These are phyloP conservation scores for Hipparchia sbordonii DNA, from an alignment of 2,888 invertebrate species.

Conservation along the genomic window DNA sequence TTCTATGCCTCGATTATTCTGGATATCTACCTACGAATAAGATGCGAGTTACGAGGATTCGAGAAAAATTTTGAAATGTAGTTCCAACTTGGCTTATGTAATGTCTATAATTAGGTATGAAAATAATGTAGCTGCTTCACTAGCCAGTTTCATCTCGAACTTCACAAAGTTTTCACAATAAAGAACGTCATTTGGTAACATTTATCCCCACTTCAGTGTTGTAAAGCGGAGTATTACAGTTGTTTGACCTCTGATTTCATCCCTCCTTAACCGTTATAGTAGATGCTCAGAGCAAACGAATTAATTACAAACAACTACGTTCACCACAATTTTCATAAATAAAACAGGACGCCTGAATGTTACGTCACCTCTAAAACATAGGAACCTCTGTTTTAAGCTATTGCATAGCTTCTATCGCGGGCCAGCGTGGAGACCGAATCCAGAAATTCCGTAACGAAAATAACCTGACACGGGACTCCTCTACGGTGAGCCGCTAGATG, in stretches of 20 bases:
- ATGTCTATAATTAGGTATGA: too few relatives aligned
- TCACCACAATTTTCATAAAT: not conserved
- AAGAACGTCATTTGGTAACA: not conserved
- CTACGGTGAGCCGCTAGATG: too few relatives aligned
- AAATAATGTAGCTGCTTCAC: not conserved
- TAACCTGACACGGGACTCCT: too few relatives aligned
- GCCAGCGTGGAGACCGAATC: too few relatives aligned
- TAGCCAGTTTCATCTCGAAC: not conserved
- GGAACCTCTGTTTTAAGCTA: too few relatives aligned
- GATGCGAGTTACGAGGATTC: too few relatives aligned
- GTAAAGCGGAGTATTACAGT: constrained; percentile 6
- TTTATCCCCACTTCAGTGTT: constrained; percentile 4
- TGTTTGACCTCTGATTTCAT: constrained; percentile 12
- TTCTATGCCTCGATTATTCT: too few relatives aligned
- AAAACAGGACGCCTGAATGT: not conserved
- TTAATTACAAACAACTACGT: constrained; percentile 16
- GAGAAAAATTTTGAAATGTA: too few relatives aligned
- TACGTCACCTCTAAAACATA: not conserved
- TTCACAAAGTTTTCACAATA: constrained; percentile 5
- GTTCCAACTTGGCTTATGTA: too few relatives aligned
- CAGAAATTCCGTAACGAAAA: too few relatives aligned
- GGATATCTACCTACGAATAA: too few relatives aligned
- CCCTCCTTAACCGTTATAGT: constrained; percentile 1
- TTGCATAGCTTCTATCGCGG: too few relatives aligned
- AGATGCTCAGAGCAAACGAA: constrained; percentile 3